phyloP scores from a whole-genome alignment of 2,113 vertebrate genomes.

The Spilogale gracilis region DNA sequence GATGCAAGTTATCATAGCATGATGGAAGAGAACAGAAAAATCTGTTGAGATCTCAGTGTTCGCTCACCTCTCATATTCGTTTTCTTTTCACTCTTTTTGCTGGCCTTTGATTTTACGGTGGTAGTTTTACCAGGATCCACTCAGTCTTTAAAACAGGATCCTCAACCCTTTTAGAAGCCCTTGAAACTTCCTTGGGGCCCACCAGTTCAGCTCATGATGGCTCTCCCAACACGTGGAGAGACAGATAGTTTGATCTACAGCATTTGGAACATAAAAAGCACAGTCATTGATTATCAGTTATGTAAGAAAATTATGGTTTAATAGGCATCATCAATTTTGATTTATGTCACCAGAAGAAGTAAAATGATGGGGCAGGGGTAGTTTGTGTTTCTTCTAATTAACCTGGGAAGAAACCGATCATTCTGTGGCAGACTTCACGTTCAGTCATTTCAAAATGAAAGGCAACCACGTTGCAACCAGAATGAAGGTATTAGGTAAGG shows the following conservation, averaged over 20 bases:
- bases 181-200: neutral
- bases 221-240: neutral
- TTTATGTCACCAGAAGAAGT: neutral
- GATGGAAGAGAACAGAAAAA: conserved; percentile 45
- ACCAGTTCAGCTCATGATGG: neutral
- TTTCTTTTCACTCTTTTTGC: neutral
- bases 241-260: neutral
- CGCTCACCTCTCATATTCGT: neutral
- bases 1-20: neutral
- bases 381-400: neutral
- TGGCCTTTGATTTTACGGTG: neutral
- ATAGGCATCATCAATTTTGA: neutral
- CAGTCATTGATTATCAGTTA: neutral
- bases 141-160: neutral
- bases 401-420: neutral
- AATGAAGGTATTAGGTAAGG: neutral
- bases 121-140: neutral
- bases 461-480: neutral
- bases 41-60: conserved; percentile 27
- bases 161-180: neutral
- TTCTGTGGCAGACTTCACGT: neutral
- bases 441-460: neutral
- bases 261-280: neutral
- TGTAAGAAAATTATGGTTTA: neutral
- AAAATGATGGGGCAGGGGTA: neutral